Conservation (phyloP, 2,888 invertebrate genomes). For the Melanotus villosus region DNA sequence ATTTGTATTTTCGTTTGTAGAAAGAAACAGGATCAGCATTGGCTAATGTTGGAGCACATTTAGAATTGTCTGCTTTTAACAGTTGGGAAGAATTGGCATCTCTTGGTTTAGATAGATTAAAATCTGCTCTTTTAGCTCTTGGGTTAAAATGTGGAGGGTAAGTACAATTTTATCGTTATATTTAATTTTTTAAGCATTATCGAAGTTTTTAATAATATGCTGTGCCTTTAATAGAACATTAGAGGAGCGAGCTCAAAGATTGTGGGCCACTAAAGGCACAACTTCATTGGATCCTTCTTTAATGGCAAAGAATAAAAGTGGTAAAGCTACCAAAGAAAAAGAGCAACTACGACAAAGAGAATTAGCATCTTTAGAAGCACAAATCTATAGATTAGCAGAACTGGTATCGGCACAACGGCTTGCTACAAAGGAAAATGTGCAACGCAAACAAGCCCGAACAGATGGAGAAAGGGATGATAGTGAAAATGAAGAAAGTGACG, state of each 20-base stretch:
- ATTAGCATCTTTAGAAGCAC: constrained; percentile 89
- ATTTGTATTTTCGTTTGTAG: constrained; percentile 63
- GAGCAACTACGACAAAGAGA: constrained; percentile 86
- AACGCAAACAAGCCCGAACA: constrained; percentile 96
- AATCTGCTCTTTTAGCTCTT: constrained; percentile 96
- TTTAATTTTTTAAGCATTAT: neutral
- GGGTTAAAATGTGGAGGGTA: constrained; percentile 98
- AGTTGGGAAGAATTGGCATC: constrained; percentile 98
- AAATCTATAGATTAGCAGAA: constrained; percentile 90
- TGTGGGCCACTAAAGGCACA: constrained; percentile 96
- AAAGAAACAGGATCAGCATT: constrained; percentile 96
- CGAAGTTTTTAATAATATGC: too few species aligned
- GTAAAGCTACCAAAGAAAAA: constrained; percentile 74
- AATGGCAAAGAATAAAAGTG: constrained; percentile 91
- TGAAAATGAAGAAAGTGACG: constrained; percentile 88
- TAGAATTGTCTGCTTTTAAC: constrained; percentile 98
- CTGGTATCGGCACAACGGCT: constrained; percentile 87
- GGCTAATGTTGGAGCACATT: constrained; percentile 94
- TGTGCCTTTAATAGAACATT: constrained; percentile 76
- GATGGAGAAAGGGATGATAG: constrained; percentile 94
- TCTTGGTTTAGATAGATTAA: constrained; percentile 95
- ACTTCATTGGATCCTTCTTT: constrained; percentile 92
- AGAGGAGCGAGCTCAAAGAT: constrained; percentile 95
- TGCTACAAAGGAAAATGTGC: constrained; percentile 98
- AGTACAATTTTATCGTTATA: constrained; percentile 44